These are phyloP conservation scores for Cerastis leucographa DNA, from an alignment of 2,888 invertebrate genomes.

Conservation along the genomic window DNA sequence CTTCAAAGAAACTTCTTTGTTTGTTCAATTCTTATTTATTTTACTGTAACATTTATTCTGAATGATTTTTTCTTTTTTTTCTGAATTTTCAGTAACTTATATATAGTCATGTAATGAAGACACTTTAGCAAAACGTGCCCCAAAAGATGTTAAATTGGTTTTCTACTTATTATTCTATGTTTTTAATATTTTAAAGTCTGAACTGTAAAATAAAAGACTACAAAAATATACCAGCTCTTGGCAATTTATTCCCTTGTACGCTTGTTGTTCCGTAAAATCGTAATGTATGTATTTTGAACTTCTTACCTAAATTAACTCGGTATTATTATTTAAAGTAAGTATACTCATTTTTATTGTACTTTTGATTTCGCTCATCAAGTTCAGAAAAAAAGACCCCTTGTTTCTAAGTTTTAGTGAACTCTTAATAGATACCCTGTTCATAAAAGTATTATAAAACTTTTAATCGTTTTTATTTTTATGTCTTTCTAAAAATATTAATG, in stretches of 20 bases:
- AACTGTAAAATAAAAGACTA: neutral
- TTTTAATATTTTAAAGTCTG: neutral
- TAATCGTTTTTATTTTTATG: neutral
- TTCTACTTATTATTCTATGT: neutral
- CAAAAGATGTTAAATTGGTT: neutral
- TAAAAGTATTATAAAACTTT: neutral
- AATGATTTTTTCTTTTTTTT: too few species aligned
- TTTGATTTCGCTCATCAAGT: neutral
- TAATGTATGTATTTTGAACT: too few species aligned
- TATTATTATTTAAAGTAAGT: neutral
- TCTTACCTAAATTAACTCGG: too few species aligned
- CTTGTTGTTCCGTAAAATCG: too few species aligned
- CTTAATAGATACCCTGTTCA: neutral
- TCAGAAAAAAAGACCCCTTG: neutral
- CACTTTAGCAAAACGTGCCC: neutral
- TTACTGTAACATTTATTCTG: neutral
- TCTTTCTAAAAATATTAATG: constrained; percentile 20
- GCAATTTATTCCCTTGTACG: neutral
- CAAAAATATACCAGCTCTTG: neutral
- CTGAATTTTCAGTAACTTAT: neutral
- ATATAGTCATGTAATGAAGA: neutral
- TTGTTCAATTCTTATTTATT: neutral
- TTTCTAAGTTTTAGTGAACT: neutral
- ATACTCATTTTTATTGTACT: neutral
- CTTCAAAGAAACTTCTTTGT: neutral